These are phyloP conservation scores for Harmothoe impar DNA, from an alignment of 2,888 invertebrate species.

Conservation along the genomic window DNA sequence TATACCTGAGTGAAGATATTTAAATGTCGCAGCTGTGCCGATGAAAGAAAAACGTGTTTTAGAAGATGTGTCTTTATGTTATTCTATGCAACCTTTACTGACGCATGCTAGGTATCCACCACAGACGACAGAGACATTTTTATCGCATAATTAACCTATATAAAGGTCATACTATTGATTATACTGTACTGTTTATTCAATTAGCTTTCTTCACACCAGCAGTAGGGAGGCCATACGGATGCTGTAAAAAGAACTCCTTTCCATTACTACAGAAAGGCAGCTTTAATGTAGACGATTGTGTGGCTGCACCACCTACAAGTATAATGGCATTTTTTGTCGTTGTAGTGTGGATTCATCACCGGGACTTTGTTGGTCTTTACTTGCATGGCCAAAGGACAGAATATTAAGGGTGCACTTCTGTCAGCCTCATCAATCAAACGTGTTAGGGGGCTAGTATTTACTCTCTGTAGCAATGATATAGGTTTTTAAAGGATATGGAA, in stretches of 20 bases:
- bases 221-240: neutral
- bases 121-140: neutral
- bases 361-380: neutral
- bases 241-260: neutral
- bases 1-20: too few relatives aligned
- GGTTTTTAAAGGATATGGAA: too few relatives aligned
- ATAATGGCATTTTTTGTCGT: neutral
- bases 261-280: too few relatives aligned
- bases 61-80: neutral
- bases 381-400: neutral
- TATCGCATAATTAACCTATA: conserved; percentile 3
- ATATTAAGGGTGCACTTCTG: neutral
- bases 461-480: neutral
- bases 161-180: conserved; percentile 32
- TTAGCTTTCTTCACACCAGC: conserved; percentile 14
- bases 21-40: too few relatives aligned
- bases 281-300: conserved; percentile 8
- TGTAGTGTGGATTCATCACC: neutral
- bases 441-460: neutral
- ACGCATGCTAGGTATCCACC: neutral
- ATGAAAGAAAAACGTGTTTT: too few relatives aligned
- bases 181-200: neutral
- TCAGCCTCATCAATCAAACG: neutral
- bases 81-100: conserved; percentile 8
- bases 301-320: neutral